Conservation (phyloP, 2,888 invertebrate species). For the Drosophila formosana region DNA sequence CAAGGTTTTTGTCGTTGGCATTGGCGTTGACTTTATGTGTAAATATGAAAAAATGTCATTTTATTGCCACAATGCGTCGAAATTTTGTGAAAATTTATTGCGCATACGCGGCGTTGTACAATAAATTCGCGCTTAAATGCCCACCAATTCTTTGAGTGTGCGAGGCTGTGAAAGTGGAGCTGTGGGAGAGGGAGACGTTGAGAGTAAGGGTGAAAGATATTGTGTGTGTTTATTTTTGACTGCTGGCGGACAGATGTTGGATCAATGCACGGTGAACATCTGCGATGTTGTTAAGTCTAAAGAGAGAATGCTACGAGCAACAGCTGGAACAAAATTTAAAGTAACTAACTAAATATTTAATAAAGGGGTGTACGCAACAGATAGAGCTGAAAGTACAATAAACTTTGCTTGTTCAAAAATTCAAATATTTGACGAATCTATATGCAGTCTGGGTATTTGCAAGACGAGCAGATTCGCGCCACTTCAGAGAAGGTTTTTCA, state of each 20-base stretch:
- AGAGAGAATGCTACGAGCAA: slow-evolving; percentile 15
- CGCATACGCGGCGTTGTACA: slow-evolving; percentile 72
- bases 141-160: slow-evolving; percentile 33
- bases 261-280: not conserved
- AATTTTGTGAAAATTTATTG: slow-evolving; percentile 77
- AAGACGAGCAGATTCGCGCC: not conserved
- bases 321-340: slow-evolving; percentile 18
- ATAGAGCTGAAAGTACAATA: not conserved
- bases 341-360: not conserved
- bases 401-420: not conserved
- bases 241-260: slow-evolving; percentile 26
- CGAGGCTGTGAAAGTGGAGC: slow-evolving; percentile 20
- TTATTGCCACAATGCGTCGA: slow-evolving; percentile 77
- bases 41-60: slow-evolving; percentile 79
- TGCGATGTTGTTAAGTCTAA: slow-evolving; percentile 22
- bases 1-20: slow-evolving; percentile 21
- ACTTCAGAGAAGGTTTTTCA: slow-evolving; percentile 2
- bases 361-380: not conserved
- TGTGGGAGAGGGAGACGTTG: not conserved
- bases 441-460: not conserved
- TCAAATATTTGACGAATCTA: not conserved
- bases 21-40: slow-evolving; percentile 73
- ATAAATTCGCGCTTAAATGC: slow-evolving; percentile 73
- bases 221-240: slow-evolving; percentile 58
- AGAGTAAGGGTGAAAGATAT: not conserved